A percentile compares a stretch with the other conserved stretches of the same genome.
Conservation (phyloP, 1,140 invertebrate genomes). For the Mycetomoellerius zeteki region DNA sequence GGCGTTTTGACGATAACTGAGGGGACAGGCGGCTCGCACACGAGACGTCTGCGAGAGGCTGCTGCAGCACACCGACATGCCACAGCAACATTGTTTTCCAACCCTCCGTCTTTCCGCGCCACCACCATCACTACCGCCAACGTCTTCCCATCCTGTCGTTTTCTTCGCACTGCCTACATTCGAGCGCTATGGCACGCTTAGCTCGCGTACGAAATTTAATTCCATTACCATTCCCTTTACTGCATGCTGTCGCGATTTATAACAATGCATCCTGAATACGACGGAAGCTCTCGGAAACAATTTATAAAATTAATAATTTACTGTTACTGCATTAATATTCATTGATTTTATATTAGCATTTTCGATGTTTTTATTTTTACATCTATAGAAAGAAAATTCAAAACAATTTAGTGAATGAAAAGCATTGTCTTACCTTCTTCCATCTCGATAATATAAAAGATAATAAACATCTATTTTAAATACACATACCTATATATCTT, state of each 20-base stretch:
- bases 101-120: not conserved
- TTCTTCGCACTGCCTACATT: conserved; percentile 11
- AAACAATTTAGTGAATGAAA: not conserved
- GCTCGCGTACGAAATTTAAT: conserved; percentile 70
- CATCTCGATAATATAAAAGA: not conserved
- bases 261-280: conserved; percentile 30
- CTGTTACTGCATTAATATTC: not conserved
- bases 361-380: not conserved
- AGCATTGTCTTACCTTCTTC: not conserved
- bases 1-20: conserved; percentile 78
- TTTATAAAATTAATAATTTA: not conserved
- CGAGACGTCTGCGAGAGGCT: conserved; percentile 43
- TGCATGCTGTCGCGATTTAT: conserved; percentile 61
- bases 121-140: not conserved
- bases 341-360: not conserved
- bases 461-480: not conserved
- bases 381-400: not conserved
- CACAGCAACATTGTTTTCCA: conserved; percentile 69
- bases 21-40: conserved; percentile 64
- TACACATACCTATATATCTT: not conserved
- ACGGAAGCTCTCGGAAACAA: not conserved
- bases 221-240: conserved; percentile 62
- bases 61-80: conserved; percentile 1
- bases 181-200: conserved; percentile 41
- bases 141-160: conserved; percentile 12